Evolutionary conservation across 2,888 invertebrate species (phyloP), one percentile per base, ranked within the genome.

Genomic region (Eledona agricola): DNA sequence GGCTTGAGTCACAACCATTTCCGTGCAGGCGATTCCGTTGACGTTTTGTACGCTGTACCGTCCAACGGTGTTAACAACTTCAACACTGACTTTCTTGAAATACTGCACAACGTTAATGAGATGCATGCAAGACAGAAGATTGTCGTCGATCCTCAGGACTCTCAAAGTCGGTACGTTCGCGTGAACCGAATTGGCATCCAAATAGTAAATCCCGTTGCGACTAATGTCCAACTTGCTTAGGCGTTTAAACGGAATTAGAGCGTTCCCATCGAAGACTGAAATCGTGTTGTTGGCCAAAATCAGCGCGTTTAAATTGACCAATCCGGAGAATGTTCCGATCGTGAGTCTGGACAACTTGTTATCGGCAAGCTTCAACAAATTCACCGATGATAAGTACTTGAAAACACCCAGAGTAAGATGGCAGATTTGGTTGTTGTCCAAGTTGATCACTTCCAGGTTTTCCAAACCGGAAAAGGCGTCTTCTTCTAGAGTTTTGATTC

Each of bases 1-100:
- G 12, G 54, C 51, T 2, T 59, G 55, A 4, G 22, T 54, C 2
- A 70, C 32, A 6, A 42, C 37, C 11, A 60, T 59, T 31, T 72
- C 65, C 4, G 66, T 64, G 49, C 75, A 75, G 23, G 70, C 72
- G 29, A 74, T 68, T 0, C 74, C 74, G 28, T 70, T 67, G 32
- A 75, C 64, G 55, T 75, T 75, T 28, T 68, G 71, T 11, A 71
- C 63, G 9, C 71, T 62, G 55, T 68, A 74, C 22, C 65, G 58
- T 3, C 65, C 64, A 15, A 47, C 45, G 3, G 57, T 51, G 28
- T 65, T 69, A 17, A 62, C 63, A 3, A 70, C 63, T 12, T 58
- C 59, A 5, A 73, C 57, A 19, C 58, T 52, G 11, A 65, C 64
- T 6, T 34, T 60, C 49, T 70, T 70, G 25, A 73, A 68, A 58